These are phyloP conservation scores for Callionymus lyra DNA, from an alignment of 2,113 vertebrate species.

Conservation along the genomic window DNA sequence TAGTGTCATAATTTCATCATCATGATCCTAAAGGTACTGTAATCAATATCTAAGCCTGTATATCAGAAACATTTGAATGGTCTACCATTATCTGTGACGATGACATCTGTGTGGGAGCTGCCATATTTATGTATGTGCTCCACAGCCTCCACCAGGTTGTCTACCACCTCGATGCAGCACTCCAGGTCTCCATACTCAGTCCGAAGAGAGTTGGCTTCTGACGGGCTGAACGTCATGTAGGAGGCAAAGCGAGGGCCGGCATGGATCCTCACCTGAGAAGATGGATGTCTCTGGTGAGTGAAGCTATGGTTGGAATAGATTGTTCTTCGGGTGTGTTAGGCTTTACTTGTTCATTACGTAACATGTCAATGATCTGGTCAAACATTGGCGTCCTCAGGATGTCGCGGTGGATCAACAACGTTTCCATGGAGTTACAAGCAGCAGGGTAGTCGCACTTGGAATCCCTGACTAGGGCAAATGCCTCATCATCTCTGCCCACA, in stretches of 20 bases:
- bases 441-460: slow-evolving; percentile 97
- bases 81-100: slow-evolving; percentile 91
- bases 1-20: too few relatives aligned
- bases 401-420: slow-evolving; percentile 86
- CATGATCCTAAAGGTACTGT: neutral
- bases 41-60: neutral
- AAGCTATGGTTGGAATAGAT: too few relatives aligned
- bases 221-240: slow-evolving; percentile 91
- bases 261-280: slow-evolving; percentile 84
- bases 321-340: too few relatives aligned
- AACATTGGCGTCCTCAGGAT: slow-evolving; percentile 84
- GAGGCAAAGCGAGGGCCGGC: slow-evolving; percentile 91
- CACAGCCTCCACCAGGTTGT: slow-evolving; percentile 80
- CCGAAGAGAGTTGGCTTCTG: slow-evolving; percentile 86
- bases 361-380: slow-evolving; percentile 94
- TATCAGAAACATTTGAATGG: neutral
- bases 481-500: neutral
- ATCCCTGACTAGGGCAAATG: slow-evolving; percentile 76
- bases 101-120: slow-evolving; percentile 92
- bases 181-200: slow-evolving; percentile 90
- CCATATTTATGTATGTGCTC: slow-evolving; percentile 96
- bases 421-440: slow-evolving; percentile 95
- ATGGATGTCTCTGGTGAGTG: neutral
- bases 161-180: slow-evolving; percentile 93
- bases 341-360: slow-evolving; percentile 81